Base-by-base conservation (phyloP, 1,140 invertebrate genomes). In the Dreissena rostriformis region DNA sequence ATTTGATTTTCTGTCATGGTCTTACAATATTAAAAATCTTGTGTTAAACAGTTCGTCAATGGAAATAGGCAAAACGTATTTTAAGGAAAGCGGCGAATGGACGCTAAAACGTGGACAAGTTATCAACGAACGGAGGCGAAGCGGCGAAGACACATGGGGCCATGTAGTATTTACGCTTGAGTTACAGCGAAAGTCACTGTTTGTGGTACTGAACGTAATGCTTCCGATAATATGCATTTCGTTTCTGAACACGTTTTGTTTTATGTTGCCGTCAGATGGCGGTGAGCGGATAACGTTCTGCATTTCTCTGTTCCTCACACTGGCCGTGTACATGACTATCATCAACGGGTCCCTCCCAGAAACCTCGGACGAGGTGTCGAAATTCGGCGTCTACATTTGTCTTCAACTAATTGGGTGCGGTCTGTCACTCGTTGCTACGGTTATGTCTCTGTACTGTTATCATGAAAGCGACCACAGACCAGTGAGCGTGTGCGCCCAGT, bases 1-100 rank as follows among this genome's bases (percentile, higher is more conserved):
- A 93, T 98, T 99, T 97, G 98, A 98, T 94, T 98, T 99, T 89
- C 98, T 97, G 4, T 98, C 97, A 0, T 99, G 98, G 98, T 98
- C 97, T 0, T 98, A 98, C 92, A 26, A 39, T 6, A 52, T 17
- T 17, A 61, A 39, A 1, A 76, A 75, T 55, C 53, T 86, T 1
- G 55, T 52, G 19, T 53, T 86, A n/a, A 72, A 51, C 0, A 82
- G 61, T 28, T 19, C 19, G 4, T 22, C 55, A 15, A 74, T 29
- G 7, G 55, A 24, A 17, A 53, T 65, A 11, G 19, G 24, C 15
- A 26, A 75, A 28, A 51, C 10, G 15, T 28, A 29, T 68, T 84
- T 61, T 51, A 70, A 57, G 14, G 80, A 29, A 61, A 74, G 68
- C 78, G 75, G 83, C 17, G 79, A 80, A 63, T 81, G 83, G 78